Evolutionary conservation across 2,113 vertebrate genomes (phyloP).

Genomic region (Hassar affinis): DNA sequence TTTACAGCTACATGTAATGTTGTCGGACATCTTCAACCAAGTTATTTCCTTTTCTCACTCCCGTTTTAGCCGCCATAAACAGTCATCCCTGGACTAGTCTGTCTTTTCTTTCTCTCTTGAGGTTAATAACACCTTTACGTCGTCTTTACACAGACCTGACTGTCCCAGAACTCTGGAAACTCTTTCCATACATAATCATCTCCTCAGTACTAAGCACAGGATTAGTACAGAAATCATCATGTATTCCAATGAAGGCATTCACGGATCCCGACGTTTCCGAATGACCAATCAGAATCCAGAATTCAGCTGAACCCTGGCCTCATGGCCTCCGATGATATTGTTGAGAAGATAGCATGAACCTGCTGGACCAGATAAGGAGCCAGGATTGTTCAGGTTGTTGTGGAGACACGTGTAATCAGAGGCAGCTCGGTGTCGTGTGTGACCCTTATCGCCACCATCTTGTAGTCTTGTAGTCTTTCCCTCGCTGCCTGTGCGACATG

Average conservation of each 20-base stretch:
- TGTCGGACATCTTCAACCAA: not conserved
- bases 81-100: not conserved
- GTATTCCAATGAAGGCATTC: too few relatives aligned
- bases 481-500: slow-evolving; percentile 55
- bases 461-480: slow-evolving; percentile 55
- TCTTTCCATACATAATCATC: too few relatives aligned
- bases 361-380: too few relatives aligned
- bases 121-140: too few relatives aligned
- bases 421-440: slow-evolving; percentile 5
- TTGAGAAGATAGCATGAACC: not conserved
- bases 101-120: not conserved
- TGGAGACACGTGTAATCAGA: slow-evolving; percentile 8
- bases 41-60: not conserved
- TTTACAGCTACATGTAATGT: too few relatives aligned
- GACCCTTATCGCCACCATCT: slow-evolving; percentile 63
- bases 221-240: too few relatives aligned
- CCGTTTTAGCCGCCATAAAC: not conserved
- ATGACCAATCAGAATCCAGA: slow-evolving; percentile 15
- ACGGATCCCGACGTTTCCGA: too few relatives aligned
- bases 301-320: too few relatives aligned
- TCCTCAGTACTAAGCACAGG: too few relatives aligned
- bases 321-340: too few relatives aligned
- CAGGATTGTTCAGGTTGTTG: not conserved
- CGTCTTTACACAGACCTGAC: too few relatives aligned
- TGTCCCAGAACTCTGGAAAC: too few relatives aligned